These are phyloP conservation scores for Odontesthes bonariensis DNA, from an alignment of 2,113 vertebrate genomes.

Conservation along the genomic window DNA sequence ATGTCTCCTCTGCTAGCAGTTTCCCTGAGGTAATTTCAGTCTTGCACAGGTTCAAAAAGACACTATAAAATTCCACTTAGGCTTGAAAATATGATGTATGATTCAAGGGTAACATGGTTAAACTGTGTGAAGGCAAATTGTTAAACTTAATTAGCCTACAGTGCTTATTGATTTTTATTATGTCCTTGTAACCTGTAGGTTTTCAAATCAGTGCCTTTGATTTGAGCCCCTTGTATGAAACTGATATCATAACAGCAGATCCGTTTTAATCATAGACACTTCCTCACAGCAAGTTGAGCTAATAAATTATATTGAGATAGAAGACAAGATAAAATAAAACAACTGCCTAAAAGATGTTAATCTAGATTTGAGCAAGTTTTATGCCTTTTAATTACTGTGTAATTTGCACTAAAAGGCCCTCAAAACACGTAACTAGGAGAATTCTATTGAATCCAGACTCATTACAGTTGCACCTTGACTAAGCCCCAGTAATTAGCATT, in stretches of 20 bases:
- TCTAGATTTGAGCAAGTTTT: slow-evolving; percentile 61
- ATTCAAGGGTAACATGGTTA: slow-evolving; percentile 15
- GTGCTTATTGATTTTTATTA: slow-evolving; percentile 32
- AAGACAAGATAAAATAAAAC: slow-evolving; percentile 34
- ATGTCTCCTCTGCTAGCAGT: slow-evolving; percentile 5
- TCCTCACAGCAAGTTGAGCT: slow-evolving; percentile 33
- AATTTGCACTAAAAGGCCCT: slow-evolving; percentile 75
- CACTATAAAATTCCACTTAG: background rate
- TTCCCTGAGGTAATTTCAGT: slow-evolving; percentile 24
- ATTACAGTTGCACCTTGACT: slow-evolving; percentile 81
- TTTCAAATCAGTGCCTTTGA: slow-evolving; percentile 33
- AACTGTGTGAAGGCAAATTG: background rate
- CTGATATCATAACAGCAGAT: slow-evolving; percentile 25
- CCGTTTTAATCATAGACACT: slow-evolving; percentile 48
- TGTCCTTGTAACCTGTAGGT: slow-evolving; percentile 38
- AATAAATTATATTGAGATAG: slow-evolving; percentile 51
- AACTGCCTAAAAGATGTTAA: slow-evolving; percentile 52
- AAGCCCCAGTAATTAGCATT: slow-evolving; percentile 80
- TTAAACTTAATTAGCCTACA: slow-evolving; percentile 37
- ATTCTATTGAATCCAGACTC: slow-evolving; percentile 75
- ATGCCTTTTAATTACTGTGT: slow-evolving; percentile 70
- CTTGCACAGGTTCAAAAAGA: slow-evolving; percentile 8
- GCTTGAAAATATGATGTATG: slow-evolving; percentile 8
- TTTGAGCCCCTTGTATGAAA: slow-evolving; percentile 7
- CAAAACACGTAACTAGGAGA: slow-evolving; percentile 73